These are phyloP conservation scores for Tachysurus vachellii DNA, from an alignment of 2,113 vertebrate genomes.

Conservation along the genomic window DNA sequence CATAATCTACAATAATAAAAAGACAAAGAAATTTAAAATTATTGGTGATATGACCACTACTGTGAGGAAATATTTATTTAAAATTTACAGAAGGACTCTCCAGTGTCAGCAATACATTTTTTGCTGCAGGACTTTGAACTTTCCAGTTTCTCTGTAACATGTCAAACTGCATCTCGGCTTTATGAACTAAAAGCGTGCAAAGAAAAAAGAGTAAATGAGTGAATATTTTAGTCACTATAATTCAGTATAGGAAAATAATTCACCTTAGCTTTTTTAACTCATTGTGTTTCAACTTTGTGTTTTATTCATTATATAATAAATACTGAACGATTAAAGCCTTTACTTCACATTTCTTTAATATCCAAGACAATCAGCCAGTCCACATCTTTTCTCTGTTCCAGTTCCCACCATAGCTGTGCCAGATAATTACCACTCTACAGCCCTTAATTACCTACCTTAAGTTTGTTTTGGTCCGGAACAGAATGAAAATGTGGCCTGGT, in stretches of 20 bases:
- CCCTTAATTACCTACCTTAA: constrained; percentile 7
- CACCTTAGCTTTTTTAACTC: background rate
- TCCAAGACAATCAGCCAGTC: constrained; percentile 13
- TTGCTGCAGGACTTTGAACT: background rate
- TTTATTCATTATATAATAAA: background rate
- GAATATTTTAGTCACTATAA: background rate
- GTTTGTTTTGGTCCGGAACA: constrained; percentile 32
- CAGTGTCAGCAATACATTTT: background rate
- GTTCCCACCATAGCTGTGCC: background rate
- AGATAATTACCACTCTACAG: constrained; percentile 22
- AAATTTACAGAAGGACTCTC: constrained; percentile 1
- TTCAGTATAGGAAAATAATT: background rate
- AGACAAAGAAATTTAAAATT: background rate
- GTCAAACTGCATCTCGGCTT: background rate
- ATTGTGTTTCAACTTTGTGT: background rate
- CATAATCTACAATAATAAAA: background rate
- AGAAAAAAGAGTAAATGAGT: background rate
- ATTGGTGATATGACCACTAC: background rate
- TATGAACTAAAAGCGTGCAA: background rate
- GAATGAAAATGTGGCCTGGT: constrained; percentile 25
- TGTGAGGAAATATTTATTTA: constrained; percentile 3
- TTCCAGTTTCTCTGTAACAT: background rate
- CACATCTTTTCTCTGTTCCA: constrained; percentile 19
- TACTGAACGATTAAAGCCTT: background rate
- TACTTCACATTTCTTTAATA: background rate